phyloP scores from a whole-genome alignment of 2,113 vertebrate species.

The Ammodytes marinus region DNA sequence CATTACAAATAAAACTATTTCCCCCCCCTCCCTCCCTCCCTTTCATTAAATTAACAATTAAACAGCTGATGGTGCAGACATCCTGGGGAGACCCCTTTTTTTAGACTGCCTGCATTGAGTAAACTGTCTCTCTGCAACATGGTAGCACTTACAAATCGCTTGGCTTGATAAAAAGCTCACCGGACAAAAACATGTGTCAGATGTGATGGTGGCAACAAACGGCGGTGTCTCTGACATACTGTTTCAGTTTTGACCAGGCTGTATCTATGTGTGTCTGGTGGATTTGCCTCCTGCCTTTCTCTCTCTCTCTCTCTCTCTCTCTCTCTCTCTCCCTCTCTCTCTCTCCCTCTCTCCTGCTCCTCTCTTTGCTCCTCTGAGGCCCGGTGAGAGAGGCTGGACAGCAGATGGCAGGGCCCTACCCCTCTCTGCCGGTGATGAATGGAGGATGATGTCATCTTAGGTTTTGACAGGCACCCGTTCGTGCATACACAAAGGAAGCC shows the following conservation, averaged over 20 bases:
- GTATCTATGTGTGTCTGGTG: slow-evolving; percentile 54
- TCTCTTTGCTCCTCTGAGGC: slow-evolving; percentile 70
- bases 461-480: slow-evolving; percentile 83
- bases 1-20: slow-evolving; percentile 70
- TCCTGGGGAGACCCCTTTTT: slow-evolving; percentile 45
- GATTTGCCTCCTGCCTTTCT: slow-evolving; percentile 37
- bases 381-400: slow-evolving; percentile 84
- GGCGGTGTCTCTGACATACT: slow-evolving; percentile 80
- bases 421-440: slow-evolving; percentile 92
- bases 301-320: slow-evolving; percentile 52
- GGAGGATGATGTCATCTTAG: slow-evolving; percentile 97
- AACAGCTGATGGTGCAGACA: slow-evolving; percentile 59
- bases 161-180: slow-evolving; percentile 54
- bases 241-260: slow-evolving; percentile 73
- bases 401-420: slow-evolving; percentile 93
- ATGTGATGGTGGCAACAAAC: slow-evolving; percentile 65
- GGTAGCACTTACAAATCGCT: slow-evolving; percentile 50
- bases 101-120: slow-evolving; percentile 45
- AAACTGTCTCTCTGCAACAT: slow-evolving; percentile 51
- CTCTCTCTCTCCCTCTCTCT: slow-evolving; percentile 63
- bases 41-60: slow-evolving; percentile 63
- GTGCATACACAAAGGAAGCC: slow-evolving; percentile 89
- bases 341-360: slow-evolving; percentile 54
- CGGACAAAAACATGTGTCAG: slow-evolving; percentile 67
- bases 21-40: slow-evolving; percentile 32